Conservation (phyloP, 2,888 invertebrate genomes). For the Horisme vitalbata region DNA sequence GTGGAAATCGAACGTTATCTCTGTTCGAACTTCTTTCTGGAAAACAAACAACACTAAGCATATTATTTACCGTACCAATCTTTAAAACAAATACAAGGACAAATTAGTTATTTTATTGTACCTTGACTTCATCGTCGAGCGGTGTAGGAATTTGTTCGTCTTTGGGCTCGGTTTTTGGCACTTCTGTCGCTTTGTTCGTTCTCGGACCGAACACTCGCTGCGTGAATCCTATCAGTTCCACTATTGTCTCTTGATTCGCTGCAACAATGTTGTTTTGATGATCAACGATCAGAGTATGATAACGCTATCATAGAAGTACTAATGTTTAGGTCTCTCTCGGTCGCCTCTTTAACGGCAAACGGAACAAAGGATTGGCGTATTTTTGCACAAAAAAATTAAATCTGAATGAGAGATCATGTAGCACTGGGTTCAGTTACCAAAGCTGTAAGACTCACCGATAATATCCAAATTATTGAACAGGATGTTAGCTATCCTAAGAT, state of each 20-base stretch:
- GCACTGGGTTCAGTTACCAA: not conserved
- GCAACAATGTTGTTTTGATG: slow-evolving; percentile 20
- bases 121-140: slow-evolving; percentile 42
- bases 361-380: too few species aligned
- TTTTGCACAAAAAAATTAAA: too few species aligned
- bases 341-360: too few species aligned
- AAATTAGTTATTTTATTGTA: not conserved
- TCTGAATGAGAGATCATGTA: too few species aligned
- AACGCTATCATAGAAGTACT: too few species aligned
- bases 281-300: not conserved
- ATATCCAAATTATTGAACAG: slow-evolving; percentile 97
- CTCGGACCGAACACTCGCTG: slow-evolving; percentile 82
- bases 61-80: not conserved
- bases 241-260: slow-evolving; percentile 98
- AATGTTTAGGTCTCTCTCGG: too few species aligned
- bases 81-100: too few species aligned
- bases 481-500: slow-evolving; percentile 90
- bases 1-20: slow-evolving; percentile 96
- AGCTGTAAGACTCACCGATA: slow-evolving; percentile 85
- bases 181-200: slow-evolving; percentile 26
- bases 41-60: too few species aligned
- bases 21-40: slow-evolving; percentile 82
- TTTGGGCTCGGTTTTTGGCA: slow-evolving; percentile 30
- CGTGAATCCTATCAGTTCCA: slow-evolving; percentile 95
- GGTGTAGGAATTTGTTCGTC: slow-evolving; percentile 35